These are phyloP conservation scores for cat (Felis catus) DNA, from an alignment of 2,113 vertebrate species.

Conservation along the genomic window DNA sequence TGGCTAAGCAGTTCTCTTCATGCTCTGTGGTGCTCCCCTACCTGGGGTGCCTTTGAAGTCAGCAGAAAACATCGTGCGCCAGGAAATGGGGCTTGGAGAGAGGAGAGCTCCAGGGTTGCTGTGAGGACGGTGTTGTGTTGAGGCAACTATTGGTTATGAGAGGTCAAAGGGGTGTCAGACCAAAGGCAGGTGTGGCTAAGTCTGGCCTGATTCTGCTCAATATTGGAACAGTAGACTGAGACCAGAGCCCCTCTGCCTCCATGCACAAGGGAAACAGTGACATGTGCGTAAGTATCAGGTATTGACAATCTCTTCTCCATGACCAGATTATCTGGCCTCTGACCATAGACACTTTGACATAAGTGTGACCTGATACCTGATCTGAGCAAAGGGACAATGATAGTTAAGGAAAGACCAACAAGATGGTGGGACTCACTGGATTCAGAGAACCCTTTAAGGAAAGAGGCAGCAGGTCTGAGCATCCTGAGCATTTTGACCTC, in stretches of 20 bases:
- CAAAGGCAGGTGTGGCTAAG: neutral
- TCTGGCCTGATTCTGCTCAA: neutral
- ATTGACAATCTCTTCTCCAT: neutral
- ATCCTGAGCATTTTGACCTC: neutral
- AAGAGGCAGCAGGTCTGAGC: neutral
- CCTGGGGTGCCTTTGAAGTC: constrained; percentile 66
- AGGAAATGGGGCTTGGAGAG: constrained; percentile 47
- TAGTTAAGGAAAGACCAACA: neutral
- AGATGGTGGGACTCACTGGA: neutral
- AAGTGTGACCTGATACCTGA: neutral
- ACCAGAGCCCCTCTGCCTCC: neutral
- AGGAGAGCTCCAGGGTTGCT: neutral
- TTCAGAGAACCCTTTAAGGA: neutral
- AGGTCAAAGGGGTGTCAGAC: neutral
- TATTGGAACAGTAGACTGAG: neutral
- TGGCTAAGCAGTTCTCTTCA: neutral
- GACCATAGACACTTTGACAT: neutral
- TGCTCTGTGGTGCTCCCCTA: neutral
- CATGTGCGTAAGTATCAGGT: too few species aligned
- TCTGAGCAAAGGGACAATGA: neutral
- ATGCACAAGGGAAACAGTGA: neutral
- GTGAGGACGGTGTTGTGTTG: neutral
- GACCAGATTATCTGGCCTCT: neutral
- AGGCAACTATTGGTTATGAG: neutral
- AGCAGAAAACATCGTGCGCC: neutral